phyloP scores from a whole-genome alignment of 2,113 vertebrate genomes.

The Calyptommatus sinebrachiatus region DNA sequence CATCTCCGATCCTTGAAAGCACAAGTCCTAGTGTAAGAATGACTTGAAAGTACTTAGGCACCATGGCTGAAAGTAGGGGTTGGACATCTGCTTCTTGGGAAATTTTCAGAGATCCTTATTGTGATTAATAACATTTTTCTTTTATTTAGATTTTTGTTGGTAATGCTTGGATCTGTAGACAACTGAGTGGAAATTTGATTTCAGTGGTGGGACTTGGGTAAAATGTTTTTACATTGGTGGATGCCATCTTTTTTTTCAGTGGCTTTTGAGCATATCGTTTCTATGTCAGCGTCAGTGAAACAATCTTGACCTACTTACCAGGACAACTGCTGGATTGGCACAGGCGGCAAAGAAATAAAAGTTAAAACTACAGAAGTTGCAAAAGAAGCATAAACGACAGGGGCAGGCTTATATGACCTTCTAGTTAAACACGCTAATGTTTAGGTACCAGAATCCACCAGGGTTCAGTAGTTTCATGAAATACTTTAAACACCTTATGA shows the following conservation, averaged over 20 bases:
- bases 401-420: background rate
- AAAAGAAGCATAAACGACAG: background rate
- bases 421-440: no score
- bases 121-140: background rate
- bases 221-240: background rate
- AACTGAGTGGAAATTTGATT: no score
- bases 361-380: background rate
- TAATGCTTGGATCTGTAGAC: no score
- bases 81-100: no score
- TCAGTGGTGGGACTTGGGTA: background rate
- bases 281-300: background rate
- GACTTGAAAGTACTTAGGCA: background rate
- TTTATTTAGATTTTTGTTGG: background rate
- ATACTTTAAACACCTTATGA: background rate
- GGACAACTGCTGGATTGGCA: background rate
- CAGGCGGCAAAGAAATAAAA: background rate
- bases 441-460: background rate
- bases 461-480: background rate
- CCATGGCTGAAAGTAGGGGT: background rate
- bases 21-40: no score
- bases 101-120: background rate
- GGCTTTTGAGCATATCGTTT: background rate
- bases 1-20: background rate
- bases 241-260: background rate
- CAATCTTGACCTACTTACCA: background rate